Evolutionary conservation across 2,113 vertebrate species (phyloP), one percentile per base, ranked within the genome.

Genomic region (Nothoprocta pentlandii): DNA sequence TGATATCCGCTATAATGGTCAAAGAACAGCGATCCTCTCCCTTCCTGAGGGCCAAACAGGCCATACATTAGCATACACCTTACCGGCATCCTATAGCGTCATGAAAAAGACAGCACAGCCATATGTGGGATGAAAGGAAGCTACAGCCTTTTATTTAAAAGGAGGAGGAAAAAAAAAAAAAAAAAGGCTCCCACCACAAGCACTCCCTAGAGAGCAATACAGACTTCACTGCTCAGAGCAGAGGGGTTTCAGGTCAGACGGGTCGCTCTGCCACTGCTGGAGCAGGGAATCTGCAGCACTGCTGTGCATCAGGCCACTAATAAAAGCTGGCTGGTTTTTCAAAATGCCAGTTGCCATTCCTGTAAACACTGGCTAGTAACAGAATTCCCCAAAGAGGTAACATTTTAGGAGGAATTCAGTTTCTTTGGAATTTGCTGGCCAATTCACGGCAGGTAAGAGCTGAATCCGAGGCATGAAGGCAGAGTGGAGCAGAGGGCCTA

Each of bases 231-330:
- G 63, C n/a, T 73, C 39, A 62, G 54, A 36, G 16, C 36, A 82
- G n/a, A 78, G 25, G 84, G 21, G 63, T 71, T 94, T 73, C 20
- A 36, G 80, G 69, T 96, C 85, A 93, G 16, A 22, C n/a, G 85
- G 41, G 83, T 85, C 88, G 77, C 63, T 80, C 66, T 82, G 79
- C 74, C 41, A 58, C 41, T 85, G 75, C 34, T 58, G 58, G 89
- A 89, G 32, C 28, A 58, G 89, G 49, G 53, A 73, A 41, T 19
- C 19, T 66, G 54, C 26, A 62, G 62, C 25, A 16, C 11, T 2
- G 2, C 23, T 39, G 36, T 39, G 53, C 30, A 36, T 4, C 12
- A 69, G 44, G 12, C 54, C 89, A 47, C 19, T 62, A 73, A 34
- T 44, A 69, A 62, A 95, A 85, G 25, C 30, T 77, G 32, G 13